Base-by-base conservation (phyloP, 2,888 invertebrate species). In the Phortica magna region DNA sequence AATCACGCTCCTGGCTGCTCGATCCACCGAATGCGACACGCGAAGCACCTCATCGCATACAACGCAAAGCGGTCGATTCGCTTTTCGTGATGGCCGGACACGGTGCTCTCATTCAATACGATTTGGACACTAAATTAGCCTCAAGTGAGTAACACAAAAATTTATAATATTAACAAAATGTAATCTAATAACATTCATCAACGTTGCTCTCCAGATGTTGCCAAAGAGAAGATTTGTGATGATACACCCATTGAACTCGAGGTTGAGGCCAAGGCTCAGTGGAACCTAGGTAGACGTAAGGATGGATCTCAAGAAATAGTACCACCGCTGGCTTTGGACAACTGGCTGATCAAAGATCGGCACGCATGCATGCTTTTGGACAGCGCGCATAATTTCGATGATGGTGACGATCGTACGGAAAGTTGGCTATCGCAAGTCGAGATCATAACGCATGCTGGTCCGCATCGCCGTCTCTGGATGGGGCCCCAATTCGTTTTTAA, bases 401-500 rank as follows among this genome's bases (percentile, higher is more conserved):
- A 91, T 74, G 84, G 85, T 59, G 90, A 90, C 87, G 94, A 94
- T 84, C 93, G 94, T 76, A 95, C 96, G 89, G 98, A 98, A 91
- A 95, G 96, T 78, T 98, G 98, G 98, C 93, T 98, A 83, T 96
- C 98, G 75, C 98, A 99, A 93, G 98, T 99, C 75, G 99, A 99
- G 93, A 99, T 99, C 79, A 95, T 97, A 83, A 99, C 99, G 5
- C 99, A 99, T 92, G 96, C 97, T 5, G 99, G 98, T 19, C 99
- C 99, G 9, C 98, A 98, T 91, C 94, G 97, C 67, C 94, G 98
- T 31, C 94, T 99, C 39, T 99, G 99, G 99, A 99, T 99, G 98
- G 99, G 99, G 10, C 99, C 99, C n/a, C 99, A 99, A 93, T 99
- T 99, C 92, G 96, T 97, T 42, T 99, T 99, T 93, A 98, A 98